Evolutionary conservation across 2,888 invertebrate species (phyloP), one percentile per base, ranked within the genome.

Genomic region (Cheilosia scutellata): DNA sequence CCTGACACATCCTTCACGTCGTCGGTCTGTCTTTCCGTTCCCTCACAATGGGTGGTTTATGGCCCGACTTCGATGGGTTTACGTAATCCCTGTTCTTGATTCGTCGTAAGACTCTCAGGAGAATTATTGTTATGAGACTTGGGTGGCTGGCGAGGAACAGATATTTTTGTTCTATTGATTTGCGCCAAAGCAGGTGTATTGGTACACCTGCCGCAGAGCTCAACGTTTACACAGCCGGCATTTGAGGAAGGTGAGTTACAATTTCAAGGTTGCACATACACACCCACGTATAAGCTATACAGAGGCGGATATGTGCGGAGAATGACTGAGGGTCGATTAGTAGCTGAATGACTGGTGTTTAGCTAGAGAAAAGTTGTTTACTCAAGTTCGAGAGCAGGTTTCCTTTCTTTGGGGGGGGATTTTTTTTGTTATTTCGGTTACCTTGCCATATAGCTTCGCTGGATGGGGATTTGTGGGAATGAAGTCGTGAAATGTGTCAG

Each of bases 101-200:
- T 76, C 49, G 20, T 20, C 20, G 20, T 71, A 82, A 86, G 76
- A 33, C 86, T 76, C 82, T 72, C 66, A 25, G 42, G 70, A 72
- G 86, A 86, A 68, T 86, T 86, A 86, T 82, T 71, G 76, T 82
- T 86, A 86, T 76, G 82, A 82, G 82, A 37, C 53, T 62, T 76
- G 60, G 76, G 49, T 76, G 71, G 63, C 27, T 29, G 58, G 51
- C 11, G 33, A 29, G n/a, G 55, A 57, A 9, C 40, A 40, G 53
- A 53, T 84, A 70, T 80, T 84, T 80, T 84, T 84, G 63, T 84
- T 79, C 63, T 75, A 80, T 84, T 84, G 84, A 84, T 70, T 80
- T 65, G 44, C 63, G 44, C 63, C 53, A 65, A 31, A 72, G 78
- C 33, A 49, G 16, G n/a, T 42, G 57, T 75, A 65, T 70, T 68